These are phyloP conservation scores for Oscheius sp. DNA, from an alignment of 2,888 invertebrate genomes.

Conservation along the genomic window DNA sequence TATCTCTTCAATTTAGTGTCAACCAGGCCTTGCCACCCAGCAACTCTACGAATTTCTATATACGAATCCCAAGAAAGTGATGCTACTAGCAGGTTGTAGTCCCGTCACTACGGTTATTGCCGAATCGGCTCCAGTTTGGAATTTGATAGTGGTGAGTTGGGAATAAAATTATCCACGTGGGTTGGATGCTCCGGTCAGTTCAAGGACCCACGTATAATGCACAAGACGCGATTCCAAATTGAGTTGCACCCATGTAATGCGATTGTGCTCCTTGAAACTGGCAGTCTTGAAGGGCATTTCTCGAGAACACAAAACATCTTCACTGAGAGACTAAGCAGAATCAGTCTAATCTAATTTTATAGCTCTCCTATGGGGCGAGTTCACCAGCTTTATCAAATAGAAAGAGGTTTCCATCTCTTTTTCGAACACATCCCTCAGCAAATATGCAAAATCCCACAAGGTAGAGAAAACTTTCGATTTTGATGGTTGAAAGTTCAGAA, in stretches of 20 bases:
- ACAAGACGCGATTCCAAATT: constrained; percentile 20
- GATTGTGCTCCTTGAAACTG: constrained; percentile 26
- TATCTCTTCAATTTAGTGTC: constrained; percentile 80
- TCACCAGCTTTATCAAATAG: constrained; percentile 97
- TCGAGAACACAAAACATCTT: constrained; percentile 16
- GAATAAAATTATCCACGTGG: neutral
- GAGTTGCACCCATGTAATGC: constrained; percentile 24
- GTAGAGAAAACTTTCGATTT: constrained; percentile 32
- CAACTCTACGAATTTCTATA: constrained; percentile 98
- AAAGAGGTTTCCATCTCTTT: constrained; percentile 93
- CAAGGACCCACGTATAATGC: constrained; percentile 8
- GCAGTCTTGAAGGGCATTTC: constrained; percentile 24
- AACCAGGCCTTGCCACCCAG: constrained; percentile 95
- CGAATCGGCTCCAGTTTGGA: constrained; percentile 99
- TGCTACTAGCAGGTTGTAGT: constrained; percentile 92
- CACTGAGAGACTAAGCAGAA: neutral
- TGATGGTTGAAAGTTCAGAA: constrained; percentile 73
- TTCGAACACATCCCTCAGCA: constrained; percentile 98
- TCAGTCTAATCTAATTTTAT: constrained; percentile 48
- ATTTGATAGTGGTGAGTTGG: constrained; percentile 91
- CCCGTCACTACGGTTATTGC: constrained; percentile 98
- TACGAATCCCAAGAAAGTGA: constrained; percentile 83
- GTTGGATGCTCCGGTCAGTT: neutral
- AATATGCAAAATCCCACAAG: constrained; percentile 81
- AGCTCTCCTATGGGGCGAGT: constrained; percentile 98